phyloP scores from a whole-genome alignment of 1,140 invertebrate genomes.

The Mercenaria mercenaria region DNA sequence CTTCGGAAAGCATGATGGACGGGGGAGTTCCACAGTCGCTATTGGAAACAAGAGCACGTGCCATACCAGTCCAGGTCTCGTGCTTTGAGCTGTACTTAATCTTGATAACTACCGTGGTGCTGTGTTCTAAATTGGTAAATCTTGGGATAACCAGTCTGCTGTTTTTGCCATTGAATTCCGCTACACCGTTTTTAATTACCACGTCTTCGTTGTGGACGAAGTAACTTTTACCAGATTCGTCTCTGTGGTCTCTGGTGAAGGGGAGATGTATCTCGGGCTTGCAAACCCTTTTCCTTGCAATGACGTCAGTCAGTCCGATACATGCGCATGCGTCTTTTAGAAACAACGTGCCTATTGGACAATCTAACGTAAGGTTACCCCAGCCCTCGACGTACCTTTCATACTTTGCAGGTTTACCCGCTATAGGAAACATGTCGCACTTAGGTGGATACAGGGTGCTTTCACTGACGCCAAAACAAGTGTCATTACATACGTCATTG shows the following conservation, averaged over 20 bases:
- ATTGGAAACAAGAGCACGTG: slow-evolving; percentile 73
- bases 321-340: slow-evolving; percentile 66
- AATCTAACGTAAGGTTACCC: slow-evolving; percentile 59
- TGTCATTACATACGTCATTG: slow-evolving; percentile 40
- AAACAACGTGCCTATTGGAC: slow-evolving; percentile 70
- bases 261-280: slow-evolving; percentile 70
- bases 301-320: neutral
- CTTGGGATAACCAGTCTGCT: slow-evolving; percentile 69
- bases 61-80: neutral
- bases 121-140: slow-evolving; percentile 72
- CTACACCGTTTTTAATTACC: slow-evolving; percentile 64
- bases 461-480: slow-evolving; percentile 16
- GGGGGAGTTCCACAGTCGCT: slow-evolving; percentile 70
- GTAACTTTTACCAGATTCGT: slow-evolving; percentile 72
- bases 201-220: slow-evolving; percentile 72
- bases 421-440: slow-evolving; percentile 67
- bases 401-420: slow-evolving; percentile 55
- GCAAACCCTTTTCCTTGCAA: slow-evolving; percentile 44
- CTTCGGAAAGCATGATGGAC: slow-evolving; percentile 78
- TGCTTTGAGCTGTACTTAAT: slow-evolving; percentile 68
- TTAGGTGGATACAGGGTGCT: neutral
- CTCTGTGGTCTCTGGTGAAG: slow-evolving; percentile 64
- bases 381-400: slow-evolving; percentile 60
- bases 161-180: slow-evolving; percentile 71
- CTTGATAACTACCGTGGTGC: slow-evolving; percentile 67